Conservation (phyloP, 2,888 invertebrate genomes). For the Drosophila prolongata region DNA sequence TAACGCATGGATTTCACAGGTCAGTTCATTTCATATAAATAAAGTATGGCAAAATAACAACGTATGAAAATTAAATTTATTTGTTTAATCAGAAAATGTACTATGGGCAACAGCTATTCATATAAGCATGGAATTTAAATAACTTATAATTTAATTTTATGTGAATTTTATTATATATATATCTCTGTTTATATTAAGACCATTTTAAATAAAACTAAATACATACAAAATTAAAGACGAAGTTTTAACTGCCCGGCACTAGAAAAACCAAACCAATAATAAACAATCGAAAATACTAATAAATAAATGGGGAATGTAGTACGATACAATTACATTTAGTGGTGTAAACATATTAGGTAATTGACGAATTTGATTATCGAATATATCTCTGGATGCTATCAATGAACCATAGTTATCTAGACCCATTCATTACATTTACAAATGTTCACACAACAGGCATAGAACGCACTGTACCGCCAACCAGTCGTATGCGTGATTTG, state of each 20-base stretch:
- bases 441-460: neutral
- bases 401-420: neutral
- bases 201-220: neutral
- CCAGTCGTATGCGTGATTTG: slow-evolving; percentile 41
- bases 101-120: too few relatives aligned
- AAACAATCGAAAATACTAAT: too few relatives aligned
- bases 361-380: neutral
- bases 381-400: neutral
- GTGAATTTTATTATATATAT: too few relatives aligned
- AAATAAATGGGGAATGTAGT: neutral
- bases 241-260: too few relatives aligned
- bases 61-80: too few relatives aligned
- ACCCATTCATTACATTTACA: neutral
- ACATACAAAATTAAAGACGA: neutral
- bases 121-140: too few relatives aligned
- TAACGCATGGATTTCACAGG: neutral
- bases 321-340: neutral
- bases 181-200: too few relatives aligned
- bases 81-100: too few relatives aligned
- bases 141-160: too few relatives aligned
- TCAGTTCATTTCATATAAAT: neutral
- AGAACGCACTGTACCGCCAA: slow-evolving; percentile 5
- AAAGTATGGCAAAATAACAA: too few relatives aligned
- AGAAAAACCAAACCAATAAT: too few relatives aligned
- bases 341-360: neutral